Base-by-base conservation (phyloP, 2,797 vertebrate species). In the Setipinna tenuifilis region DNA sequence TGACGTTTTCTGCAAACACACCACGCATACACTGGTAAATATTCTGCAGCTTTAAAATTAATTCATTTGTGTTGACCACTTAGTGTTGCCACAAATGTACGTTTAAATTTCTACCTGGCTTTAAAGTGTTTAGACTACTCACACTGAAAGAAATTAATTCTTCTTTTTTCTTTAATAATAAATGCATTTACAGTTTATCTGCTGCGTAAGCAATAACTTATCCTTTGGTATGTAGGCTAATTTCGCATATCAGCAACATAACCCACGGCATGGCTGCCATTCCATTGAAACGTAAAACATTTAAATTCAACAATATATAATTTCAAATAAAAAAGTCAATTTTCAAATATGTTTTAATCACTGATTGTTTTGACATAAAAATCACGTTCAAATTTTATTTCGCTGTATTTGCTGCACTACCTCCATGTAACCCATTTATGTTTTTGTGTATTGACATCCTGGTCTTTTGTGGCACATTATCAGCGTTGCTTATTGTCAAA, bases 391-490 rank as follows among this genome's bases (percentile, higher is more conserved):
- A 44, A 19, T 75, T 75, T 78, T 44, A 7, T 31, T 19, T 19
- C n/a, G 23, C 35, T 78, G 35, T 19, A 78, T 35, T 19, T 78
- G 31, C 31, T 75, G 31, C 31, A 35, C 16, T 44, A 16, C 31
- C 35, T 44, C 6, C 31, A 31, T 65, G 59, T 68, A 23, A 50
- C 41, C 41, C 61, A 44, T 31, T 58, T 83, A 23, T 65, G 46
- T 83, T 23, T 44, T 46, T 35, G 59, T 41, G 83, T 61, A 83
- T 58, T 41, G 54, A 54, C 35, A 65, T 78, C 31, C 71, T 44
- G 71, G 71, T 78, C 71, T 78, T 78, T 78, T 78, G 82, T 58
- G 82, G 28, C 82, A 83, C 54, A 58, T 58, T 58, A 83, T 83
- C 82, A 83, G 82, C 57, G 54, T 61, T 25, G 50, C 82, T 50